Conservation (phyloP, 2,113 vertebrate genomes). For the Tetrao urogallus region DNA sequence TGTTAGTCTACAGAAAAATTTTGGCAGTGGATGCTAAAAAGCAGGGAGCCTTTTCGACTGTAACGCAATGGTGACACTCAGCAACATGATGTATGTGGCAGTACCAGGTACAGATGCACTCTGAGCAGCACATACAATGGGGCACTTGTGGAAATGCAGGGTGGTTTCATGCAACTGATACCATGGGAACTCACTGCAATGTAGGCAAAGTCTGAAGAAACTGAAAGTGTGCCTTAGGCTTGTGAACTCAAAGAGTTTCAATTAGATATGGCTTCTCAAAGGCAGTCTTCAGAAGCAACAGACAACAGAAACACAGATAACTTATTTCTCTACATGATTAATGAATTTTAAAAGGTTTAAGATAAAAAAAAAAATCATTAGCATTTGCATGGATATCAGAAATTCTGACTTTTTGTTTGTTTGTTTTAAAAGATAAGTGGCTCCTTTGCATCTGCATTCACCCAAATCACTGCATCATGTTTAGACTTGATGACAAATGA, state of each 20-base stretch:
- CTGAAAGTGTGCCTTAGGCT: neutral
- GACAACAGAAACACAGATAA: neutral
- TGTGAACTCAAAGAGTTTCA: neutral
- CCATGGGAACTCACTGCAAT: neutral
- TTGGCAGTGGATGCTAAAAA: neutral
- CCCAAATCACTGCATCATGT: neutral
- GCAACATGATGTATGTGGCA: neutral
- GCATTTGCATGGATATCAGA: neutral
- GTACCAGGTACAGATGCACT: too few species aligned
- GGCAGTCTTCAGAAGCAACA: neutral
- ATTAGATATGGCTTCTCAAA: neutral
- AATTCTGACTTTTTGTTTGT: neutral
- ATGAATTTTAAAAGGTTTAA: neutral
- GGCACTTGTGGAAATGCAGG: neutral
- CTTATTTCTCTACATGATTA: neutral
- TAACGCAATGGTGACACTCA: neutral
- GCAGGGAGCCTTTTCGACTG: neutral
- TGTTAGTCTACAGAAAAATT: neutral
- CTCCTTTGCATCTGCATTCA: neutral
- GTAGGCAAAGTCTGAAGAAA: rapidly evolving
- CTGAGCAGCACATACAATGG: neutral
- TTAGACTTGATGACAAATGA: neutral
- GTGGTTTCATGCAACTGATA: neutral
- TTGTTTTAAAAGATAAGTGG: neutral
- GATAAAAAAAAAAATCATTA: neutral